Percentiles rank a stretch among this genome's conserved stretches.
These are phyloP conservation scores for Mastomys coucha DNA, from an alignment of 2,113 vertebrate species.

Conservation along the genomic window DNA sequence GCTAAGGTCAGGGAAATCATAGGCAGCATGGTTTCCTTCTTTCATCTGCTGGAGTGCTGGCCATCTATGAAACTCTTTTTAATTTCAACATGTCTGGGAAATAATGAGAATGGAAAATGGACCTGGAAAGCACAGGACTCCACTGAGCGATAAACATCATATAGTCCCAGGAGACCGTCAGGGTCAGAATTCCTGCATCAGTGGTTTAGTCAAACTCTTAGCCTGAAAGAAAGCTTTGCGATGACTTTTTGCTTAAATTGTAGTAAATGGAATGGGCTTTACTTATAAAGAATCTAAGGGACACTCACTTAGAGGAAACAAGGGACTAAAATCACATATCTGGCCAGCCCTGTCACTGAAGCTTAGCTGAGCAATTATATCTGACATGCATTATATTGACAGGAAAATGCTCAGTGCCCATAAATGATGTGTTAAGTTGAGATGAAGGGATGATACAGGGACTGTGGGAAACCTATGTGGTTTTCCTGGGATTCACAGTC, in stretches of 20 bases:
- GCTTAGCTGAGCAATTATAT: not conserved
- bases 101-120: constrained; percentile 13
- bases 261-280: not conserved
- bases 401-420: not conserved
- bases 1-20: constrained; percentile 44
- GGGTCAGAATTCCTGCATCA: not conserved
- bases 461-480: not conserved
- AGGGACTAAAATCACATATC: not conserved
- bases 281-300: not conserved
- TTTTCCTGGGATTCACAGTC: not conserved
- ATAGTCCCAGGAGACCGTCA: not conserved
- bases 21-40: not conserved
- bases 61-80: constrained; percentile 32
- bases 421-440: not conserved
- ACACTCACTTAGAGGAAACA: not conserved
- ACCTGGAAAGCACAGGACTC: not conserved
- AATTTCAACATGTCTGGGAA: constrained; percentile 21
- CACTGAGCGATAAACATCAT: not conserved
- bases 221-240: not conserved
- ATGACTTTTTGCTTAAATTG: not conserved
- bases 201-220: not conserved
- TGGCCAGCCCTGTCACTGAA: not conserved
- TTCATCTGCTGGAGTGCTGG: not conserved
- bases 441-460: not conserved
- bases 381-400: not conserved